Evolutionary conservation across 1,140 invertebrate genomes (phyloP), one percentile per base, ranked within the genome.

Genomic region (Bradynema listronoti): DNA sequence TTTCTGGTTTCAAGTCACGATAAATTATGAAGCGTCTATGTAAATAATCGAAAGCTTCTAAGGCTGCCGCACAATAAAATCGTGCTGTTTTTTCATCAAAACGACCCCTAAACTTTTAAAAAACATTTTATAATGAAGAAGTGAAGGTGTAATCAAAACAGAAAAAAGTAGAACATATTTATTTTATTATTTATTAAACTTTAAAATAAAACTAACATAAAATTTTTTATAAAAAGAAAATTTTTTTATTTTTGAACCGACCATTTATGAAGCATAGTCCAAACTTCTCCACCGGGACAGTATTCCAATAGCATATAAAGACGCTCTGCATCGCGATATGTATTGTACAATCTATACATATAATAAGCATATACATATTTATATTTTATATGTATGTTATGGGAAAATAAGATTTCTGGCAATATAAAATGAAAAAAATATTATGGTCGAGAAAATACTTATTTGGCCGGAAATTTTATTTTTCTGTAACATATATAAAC

Each of bases 401-500:
- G n/a, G n/a, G n/a, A n/a, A n/a, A n/a, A n/a, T n/a, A n/a, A n/a
- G n/a, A n/a, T n/a, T n/a, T n/a, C n/a, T n/a, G n/a, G n/a, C n/a
- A n/a, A n/a, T n/a, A n/a, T n/a, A n/a, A n/a, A n/a, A n/a, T n/a
- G n/a, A n/a, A n/a, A n/a, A n/a, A n/a, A n/a, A n/a, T n/a, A n/a
- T n/a, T n/a, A n/a, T n/a, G n/a, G n/a, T n/a, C n/a, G n/a, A n/a
- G n/a, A n/a, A n/a, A n/a, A n/a, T n/a, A n/a, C n/a, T n/a, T n/a
- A n/a, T n/a, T n/a, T n/a, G n/a, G n/a, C n/a, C n/a, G n/a, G n/a
- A n/a, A n/a, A n/a, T n/a, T n/a, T n/a, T n/a, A n/a, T n/a, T n/a
- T n/a, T n/a, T n/a, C n/a, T n/a, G n/a, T n/a, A n/a, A n/a, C 81
- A 95, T 95, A 80, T 94, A 67, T 53, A 63, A n/a, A 25, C 39